Evolutionary conservation across 2,888 invertebrate genomes (phyloP), one percentile per base, ranked within the genome.

Genomic region (Aromia moschata): DNA sequence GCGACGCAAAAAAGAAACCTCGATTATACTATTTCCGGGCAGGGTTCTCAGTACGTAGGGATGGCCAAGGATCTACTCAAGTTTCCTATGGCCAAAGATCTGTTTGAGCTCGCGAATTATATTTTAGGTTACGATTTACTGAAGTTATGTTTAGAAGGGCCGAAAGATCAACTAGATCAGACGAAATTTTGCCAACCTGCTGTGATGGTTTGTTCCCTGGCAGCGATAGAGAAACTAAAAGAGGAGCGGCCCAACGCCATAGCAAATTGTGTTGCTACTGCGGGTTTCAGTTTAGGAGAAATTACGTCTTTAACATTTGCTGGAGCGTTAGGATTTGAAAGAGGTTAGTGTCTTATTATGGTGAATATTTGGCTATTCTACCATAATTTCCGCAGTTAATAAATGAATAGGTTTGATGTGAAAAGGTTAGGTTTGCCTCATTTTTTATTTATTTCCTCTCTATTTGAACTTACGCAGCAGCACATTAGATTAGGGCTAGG

Each of bases 211-310:
- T 89, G 91, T 43, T 92, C 95, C 3, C 81, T 99, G 60, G 98
- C 96, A 12, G 95, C 97, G 2, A 83, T 97, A 40, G 96, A 98
- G 82, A 87, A 87, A 74, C 83, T 94, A 55, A 89, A 91, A 70
- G 92, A 93, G 66, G 89, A 91, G 75, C 84, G 91, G 44, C 94
- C 94, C 0, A 83, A 85, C 72, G 91, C 89, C 2, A 84, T 97
- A 60, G 88, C 93, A 62, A 87, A 85, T 55, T 96, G 93, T 81
- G 87, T 91, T 31, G 92, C 88, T 1, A 88, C 89, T 0, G 96
- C 96, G 47, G 99, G 98, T 4, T 98, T 96, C 78, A 97, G 97
- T 81, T 87, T 98, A 45, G 98, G 98, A 10, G 99, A 99, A 85
- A 86, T 95, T 63, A 87, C 94, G 2, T 92, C 98, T 2, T 84